Evolutionary conservation across 2,888 invertebrate genomes (phyloP).

Genomic region (Campopleginae sp.): DNA sequence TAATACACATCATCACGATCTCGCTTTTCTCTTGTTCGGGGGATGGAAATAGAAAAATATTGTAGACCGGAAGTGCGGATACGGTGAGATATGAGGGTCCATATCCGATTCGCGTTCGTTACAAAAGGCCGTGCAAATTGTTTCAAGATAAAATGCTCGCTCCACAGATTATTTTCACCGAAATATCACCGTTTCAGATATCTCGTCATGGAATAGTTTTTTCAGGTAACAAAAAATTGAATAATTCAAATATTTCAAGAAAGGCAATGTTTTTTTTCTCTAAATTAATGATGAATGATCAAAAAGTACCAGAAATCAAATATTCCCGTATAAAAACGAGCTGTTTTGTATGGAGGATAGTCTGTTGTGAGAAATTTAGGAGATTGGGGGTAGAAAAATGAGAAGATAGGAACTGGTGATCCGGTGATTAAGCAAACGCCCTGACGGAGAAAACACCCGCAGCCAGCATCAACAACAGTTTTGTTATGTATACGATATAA

Average conservation of each 20-base stretch:
- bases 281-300: background rate
- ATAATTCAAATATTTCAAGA: background rate
- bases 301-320: background rate
- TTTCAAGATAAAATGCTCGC: background rate
- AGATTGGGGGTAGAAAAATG: conserved; percentile 45
- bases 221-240: background rate
- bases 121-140: background rate
- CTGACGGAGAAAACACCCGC: background rate
- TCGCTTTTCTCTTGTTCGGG: background rate
- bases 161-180: background rate
- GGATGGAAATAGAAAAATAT: conserved; percentile 34
- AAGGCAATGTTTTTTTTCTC: background rate
- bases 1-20: conserved; percentile 49
- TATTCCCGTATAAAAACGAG: background rate
- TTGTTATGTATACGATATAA: conserved; percentile 32
- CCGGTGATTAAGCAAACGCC: conserved; percentile 15
- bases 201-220: background rate
- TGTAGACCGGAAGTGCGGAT: background rate
- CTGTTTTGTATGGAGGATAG: background rate
- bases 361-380: background rate
- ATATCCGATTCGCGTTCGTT: background rate
- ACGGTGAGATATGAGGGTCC: conserved; percentile 43
- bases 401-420: conserved; percentile 44
- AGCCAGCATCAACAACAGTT: conserved; percentile 47
- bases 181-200: background rate